Conservation (phyloP, 2,113 vertebrate species). For the Perognathus longimembris region DNA sequence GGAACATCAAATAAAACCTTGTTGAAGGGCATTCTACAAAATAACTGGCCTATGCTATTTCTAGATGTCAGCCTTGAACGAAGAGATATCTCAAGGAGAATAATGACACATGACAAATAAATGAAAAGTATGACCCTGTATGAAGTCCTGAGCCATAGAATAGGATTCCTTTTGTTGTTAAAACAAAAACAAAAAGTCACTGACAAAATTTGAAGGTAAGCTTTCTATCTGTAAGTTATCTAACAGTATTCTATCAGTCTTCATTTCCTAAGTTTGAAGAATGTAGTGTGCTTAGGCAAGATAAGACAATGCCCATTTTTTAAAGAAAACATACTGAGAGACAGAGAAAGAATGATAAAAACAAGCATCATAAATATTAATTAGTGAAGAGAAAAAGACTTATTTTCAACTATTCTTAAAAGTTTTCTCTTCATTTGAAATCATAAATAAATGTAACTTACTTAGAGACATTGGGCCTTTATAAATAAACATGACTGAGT, state of each 20-base stretch:
- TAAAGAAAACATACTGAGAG: neutral
- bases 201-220: neutral
- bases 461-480: neutral
- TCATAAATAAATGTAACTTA: neutral
- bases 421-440: neutral
- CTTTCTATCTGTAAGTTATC: neutral
- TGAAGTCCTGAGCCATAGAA: neutral
- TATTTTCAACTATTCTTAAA: neutral
- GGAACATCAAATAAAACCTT: neutral
- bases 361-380: neutral
- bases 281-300: neutral
- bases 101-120: neutral
- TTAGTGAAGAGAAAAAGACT: neutral
- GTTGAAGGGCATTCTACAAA: conserved; percentile 2
- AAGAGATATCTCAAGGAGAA: neutral
- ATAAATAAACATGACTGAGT: neutral
- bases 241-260: neutral
- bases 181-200: neutral
- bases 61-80: neutral
- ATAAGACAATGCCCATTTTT: neutral
- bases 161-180: neutral
- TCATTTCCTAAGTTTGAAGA: conserved; percentile 1
- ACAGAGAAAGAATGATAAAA: neutral
- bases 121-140: neutral
- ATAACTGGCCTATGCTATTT: neutral